Percentiles rank a stretch among this genome's conserved stretches.
Evolutionary conservation across 2,113 vertebrate genomes (phyloP).

Genomic region (Corydoras maculifer): DNA sequence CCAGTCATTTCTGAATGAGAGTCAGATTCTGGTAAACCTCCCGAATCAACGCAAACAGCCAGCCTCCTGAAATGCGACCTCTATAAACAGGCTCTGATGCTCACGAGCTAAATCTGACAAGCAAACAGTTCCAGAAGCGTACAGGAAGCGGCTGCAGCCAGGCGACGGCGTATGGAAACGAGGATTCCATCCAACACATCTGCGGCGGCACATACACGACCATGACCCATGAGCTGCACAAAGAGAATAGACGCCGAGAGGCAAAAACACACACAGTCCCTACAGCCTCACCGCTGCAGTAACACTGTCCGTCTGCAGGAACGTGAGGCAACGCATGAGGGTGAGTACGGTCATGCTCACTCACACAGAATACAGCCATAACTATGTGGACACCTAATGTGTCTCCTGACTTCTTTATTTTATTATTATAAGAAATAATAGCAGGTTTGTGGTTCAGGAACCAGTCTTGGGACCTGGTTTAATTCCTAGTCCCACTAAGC

Average conservation of each 20-base stretch:
- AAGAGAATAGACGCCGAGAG: slow-evolving; percentile 6
- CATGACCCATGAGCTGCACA: background rate
- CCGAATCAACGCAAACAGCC: slow-evolving; percentile 9
- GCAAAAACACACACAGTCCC: slow-evolving; percentile 1
- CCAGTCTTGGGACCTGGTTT: too few species aligned
- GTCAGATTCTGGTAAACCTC: background rate
- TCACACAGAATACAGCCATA: slow-evolving; percentile 19
- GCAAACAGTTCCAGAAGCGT: background rate
- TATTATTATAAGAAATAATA: background rate
- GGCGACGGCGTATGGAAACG: background rate
- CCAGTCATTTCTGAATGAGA: too few species aligned
- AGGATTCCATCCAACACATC: background rate
- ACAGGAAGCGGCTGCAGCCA: background rate
- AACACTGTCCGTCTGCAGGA: background rate
- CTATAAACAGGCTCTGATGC: background rate
- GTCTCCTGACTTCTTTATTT: too few species aligned
- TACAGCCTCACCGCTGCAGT: background rate
- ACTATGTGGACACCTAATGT: too few species aligned
- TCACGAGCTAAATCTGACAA: background rate
- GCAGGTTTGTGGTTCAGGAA: background rate
- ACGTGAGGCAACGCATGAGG: background rate
- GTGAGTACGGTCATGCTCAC: background rate
- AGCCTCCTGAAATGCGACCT: slow-evolving; percentile 9
- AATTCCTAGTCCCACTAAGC: too few species aligned
- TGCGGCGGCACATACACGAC: background rate